Evolutionary conservation across 92 coral and sea anemone genomes (phyloP), one percentile per base, ranked within the genome.

Genomic region (Phenganax marumi): DNA sequence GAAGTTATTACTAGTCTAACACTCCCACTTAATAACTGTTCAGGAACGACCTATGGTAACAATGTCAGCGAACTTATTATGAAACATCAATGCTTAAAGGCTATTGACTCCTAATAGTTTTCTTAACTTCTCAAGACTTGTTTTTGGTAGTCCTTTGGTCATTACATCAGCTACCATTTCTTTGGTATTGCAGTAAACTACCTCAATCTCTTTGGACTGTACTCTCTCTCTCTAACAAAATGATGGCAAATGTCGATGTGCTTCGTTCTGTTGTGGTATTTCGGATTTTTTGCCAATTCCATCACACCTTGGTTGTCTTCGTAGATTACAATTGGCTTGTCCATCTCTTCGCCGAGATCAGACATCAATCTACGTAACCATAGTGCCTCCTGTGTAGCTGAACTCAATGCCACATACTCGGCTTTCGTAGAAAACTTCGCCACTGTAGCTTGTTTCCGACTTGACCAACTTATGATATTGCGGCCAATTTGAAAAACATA

Each of bases 81-180:
- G 43, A 33, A 33, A 33, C 43, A 33, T 33, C 43, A 33, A 33
- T 1, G 43, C 6, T 33, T 33, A 33, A 6, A 33, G 3, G 7
- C n/a, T 56, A 56, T 14, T 56, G 3, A 56, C n/a, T 7, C 63
- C 63, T 56, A 56, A 56, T 7, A 56, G 21, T 56, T 14, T 56
- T 56, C 63, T 56, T 19, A 56, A 56, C 3, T 56, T 56, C 63
- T 56, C 63, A 56, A 56, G 7, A 7, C 63, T 56, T 14, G 63
- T 2, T 56, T 19, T 56, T 56, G n/a, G 21, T 19, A 56, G 21
- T 56, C n/a, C 63, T 19, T 89, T 89, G 12, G 89, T 86, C 85
- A 89, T 82, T 21, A 89, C 77, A 71, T 89, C 91, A 12, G 91
- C 91, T 8, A 86, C 75, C 89, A 82, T 86, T n/a, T 88, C 80